Base-by-base conservation (phyloP, 2,888 invertebrate genomes). In the Nysson spinosus region DNA sequence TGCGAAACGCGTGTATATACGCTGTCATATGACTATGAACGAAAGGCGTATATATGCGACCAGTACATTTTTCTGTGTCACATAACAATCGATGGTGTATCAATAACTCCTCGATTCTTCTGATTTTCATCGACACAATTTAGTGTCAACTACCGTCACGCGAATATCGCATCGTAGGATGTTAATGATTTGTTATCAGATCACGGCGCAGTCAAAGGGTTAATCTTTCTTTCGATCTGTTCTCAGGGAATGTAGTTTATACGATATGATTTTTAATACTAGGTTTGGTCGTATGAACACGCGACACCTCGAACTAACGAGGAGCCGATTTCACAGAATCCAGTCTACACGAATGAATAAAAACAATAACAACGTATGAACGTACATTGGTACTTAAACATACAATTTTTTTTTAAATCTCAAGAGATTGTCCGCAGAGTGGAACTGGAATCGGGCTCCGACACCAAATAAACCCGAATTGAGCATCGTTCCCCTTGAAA, bases 261-360 rank as follows among this genome's bases (percentile, higher is more conserved):
- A 54, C 9, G 64, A 57, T 67, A 67, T 58, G 44, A 11, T 65
- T 52, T n/a, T n/a, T 50, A 58, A 54, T 65, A 42, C 35, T 54
- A 58, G 40, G 28, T 28, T 65, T 54, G 52, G 30, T 49, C 42
- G 54, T 17, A n/a, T n/a, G n/a, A n/a, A n/a, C n/a, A n/a, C n/a
- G n/a, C n/a, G n/a, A n/a, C n/a, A n/a, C n/a, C n/a, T n/a, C n/a
- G n/a, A n/a, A n/a, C n/a, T n/a, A n/a, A n/a, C n/a, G n/a, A n/a
- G n/a, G n/a, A 14, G 37, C 47, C 47, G 44, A 51, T 7, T 43
- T 34, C 20, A 39, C 24, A 26, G 44, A 44, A 54, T 42, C 14
- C 35, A 56, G 44, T 64, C 11, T 22, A 26, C 39, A 19, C 19
- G 34, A 20, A 24, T 47, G 49, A 40, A 9, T 16, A 14, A 4